Evolutionary conservation across 2,797 vertebrate genomes (phyloP), one percentile per base, ranked within the genome.

Genomic region (Chelon labrosus): DNA sequence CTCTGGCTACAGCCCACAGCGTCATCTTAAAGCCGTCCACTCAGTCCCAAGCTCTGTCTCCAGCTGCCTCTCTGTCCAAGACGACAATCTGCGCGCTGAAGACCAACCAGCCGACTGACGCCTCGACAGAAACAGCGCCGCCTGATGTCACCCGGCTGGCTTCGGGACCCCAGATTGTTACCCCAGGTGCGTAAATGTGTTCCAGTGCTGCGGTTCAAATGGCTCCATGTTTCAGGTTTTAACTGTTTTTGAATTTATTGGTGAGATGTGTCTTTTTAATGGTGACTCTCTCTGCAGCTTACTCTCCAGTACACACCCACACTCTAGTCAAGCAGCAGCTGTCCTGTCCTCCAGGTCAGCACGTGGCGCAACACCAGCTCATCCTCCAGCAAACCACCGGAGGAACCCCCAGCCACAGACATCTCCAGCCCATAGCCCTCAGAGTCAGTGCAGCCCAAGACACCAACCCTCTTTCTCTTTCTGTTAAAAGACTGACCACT

Each of bases 401-500:
- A 51, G 84, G 79, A 19, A 20, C 75, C 41, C 46, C 78, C 46
- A 87, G 94, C 85, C 96, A 95, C 70, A 94, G 96, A 84, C 96
- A 96, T 66, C 94, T 97, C 65, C 97, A 97, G 85, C 96, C 97
- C 7, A 94, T 97, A 3, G 92, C 96, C 12, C 94, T 98, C 66
- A 95, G 96, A 82, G 95, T 94, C 71, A 22, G 2, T 22, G 77
- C 95, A 13, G 79, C 88, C 46, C 95, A 90, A 80, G 96, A 97
- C 0, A 56, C 73, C 58, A 90, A 0, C 88, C 94, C 55, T 92
- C 96, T 96, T 61, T 91, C 96, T 31, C 88, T 96, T 1, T 94
- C 96, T 0, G 70, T 96, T 6, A 93, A 95, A 39, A 94, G 92
- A 63, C 80, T 85, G 50, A 78, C 77, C 31, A 53, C 83, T 13